A percentile compares a stretch with the other conserved stretches of the same genome.
Conservation (phyloP, 2,113 vertebrate genomes). For the Salvelinus fontinalis region DNA sequence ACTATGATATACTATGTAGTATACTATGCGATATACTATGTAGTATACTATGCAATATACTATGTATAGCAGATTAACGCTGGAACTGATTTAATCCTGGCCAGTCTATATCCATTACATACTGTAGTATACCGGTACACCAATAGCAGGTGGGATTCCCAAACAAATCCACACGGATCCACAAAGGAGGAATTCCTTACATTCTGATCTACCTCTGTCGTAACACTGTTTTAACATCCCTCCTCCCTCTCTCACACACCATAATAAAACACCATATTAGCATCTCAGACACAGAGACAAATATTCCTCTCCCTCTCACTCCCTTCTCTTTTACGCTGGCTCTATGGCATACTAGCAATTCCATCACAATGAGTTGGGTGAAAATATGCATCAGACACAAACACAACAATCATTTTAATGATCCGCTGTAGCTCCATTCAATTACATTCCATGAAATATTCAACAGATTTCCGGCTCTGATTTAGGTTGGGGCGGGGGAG, state of each 20-base stretch:
- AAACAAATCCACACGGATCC: too few species aligned
- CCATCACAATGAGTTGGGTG: conserved; percentile 69
- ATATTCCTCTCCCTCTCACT: conserved; percentile 11
- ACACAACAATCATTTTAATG: conserved; percentile 74
- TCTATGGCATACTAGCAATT: conserved; percentile 65
- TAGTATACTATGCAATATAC: too few species aligned
- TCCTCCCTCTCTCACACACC: conserved; percentile 31
- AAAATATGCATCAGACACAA: conserved; percentile 68
- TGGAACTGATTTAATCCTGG: too few species aligned
- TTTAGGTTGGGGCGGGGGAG: conserved; percentile 48
- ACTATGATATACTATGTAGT: too few species aligned
- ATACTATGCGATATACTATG: too few species aligned
- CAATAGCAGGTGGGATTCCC: too few species aligned
- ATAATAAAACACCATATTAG: conserved; percentile 67
- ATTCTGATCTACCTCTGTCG: not conserved
- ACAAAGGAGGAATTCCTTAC: not conserved
- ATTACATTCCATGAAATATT: conserved; percentile 75
- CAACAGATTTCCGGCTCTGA: conserved; percentile 53
- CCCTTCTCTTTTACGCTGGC: conserved; percentile 36
- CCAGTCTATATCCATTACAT: too few species aligned
- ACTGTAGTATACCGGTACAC: too few species aligned
- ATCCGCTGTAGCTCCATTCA: conserved; percentile 58
- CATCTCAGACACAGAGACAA: conserved; percentile 52
- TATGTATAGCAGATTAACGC: too few species aligned
- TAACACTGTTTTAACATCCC: conserved; percentile 4